A percentile compares a stretch with the other conserved stretches of the same genome.
These are phyloP conservation scores for Drosophila simulans DNA, from an alignment of 1,140 invertebrate species.

Conservation along the genomic window DNA sequence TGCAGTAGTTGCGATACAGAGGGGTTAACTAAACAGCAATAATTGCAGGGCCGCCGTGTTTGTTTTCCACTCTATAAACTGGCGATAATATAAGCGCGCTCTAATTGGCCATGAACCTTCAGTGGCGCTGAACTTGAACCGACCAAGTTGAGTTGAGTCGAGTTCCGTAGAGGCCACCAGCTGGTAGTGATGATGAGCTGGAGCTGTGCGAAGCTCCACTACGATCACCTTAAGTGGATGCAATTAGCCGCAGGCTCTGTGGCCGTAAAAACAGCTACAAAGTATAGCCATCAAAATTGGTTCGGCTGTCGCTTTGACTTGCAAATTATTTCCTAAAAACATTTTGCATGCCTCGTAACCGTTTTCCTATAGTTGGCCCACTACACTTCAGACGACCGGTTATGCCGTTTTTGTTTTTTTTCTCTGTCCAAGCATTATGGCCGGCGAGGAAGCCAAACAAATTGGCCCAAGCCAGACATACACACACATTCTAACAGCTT, in stretches of 20 bases:
- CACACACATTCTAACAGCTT: slow-evolving; percentile 22
- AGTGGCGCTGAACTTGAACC: slow-evolving; percentile 71
- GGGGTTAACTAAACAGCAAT: slow-evolving; percentile 13
- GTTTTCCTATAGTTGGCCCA: slow-evolving; percentile 55
- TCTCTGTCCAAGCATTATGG: slow-evolving; percentile 33
- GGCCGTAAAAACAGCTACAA: slow-evolving; percentile 19
- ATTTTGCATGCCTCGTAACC: slow-evolving; percentile 57
- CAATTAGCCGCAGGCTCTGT: slow-evolving; percentile 58
- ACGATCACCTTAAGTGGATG: slow-evolving; percentile 50
- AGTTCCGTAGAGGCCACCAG: slow-evolving; percentile 32
- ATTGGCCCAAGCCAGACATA: slow-evolving; percentile 30
- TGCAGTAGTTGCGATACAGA: slow-evolving; percentile 1
- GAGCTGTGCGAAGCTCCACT: slow-evolving; percentile 6
- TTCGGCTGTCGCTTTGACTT: slow-evolving; percentile 48
- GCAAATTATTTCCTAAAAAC: slow-evolving; percentile 78
- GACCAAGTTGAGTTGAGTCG: slow-evolving; percentile 34
- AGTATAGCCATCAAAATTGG: slow-evolving; percentile 59
- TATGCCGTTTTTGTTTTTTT: slow-evolving; percentile 24
- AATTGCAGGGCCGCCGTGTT: slow-evolving; percentile 47
- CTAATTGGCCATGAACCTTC: slow-evolving; percentile 76
- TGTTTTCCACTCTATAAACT: slow-evolving; percentile 40
- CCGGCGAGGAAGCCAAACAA: slow-evolving; percentile 59
- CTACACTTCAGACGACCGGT: slow-evolving; percentile 53
- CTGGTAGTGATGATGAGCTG: slow-evolving; percentile 27
- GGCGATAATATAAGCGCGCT: slow-evolving; percentile 59